Base-by-base conservation (phyloP, 2,113 vertebrate species). In the Narcine bancroftii region DNA sequence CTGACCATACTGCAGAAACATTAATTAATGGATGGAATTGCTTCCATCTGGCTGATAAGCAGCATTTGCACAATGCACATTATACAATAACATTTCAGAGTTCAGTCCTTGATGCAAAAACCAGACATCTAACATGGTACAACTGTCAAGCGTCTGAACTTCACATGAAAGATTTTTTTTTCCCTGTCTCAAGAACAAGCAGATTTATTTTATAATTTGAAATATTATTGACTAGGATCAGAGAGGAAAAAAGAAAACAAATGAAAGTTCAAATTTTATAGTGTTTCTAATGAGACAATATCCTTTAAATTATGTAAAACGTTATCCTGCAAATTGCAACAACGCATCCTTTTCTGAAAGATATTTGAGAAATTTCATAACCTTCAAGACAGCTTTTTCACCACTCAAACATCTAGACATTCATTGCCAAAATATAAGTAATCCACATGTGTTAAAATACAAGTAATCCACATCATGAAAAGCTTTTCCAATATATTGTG, bases 71-170 rank as follows among this genome's bases (percentile, higher is more conserved):
- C 81, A 87, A 87, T 56, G 26, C 36, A n/a, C 19, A 85, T 56
- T 17, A 17, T 56, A 85, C 29, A 15, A 56, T 85, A 24, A 33
- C 29, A 26, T 60, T n/a, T 24, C 11, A 6, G 60, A 87, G n/a
- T 87, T 87, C 53, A 60, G 81, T 87, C 81, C 17, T 36, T 87
- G 60, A 36, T n/a, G 60, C 50, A 87, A 87, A 87, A 63, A 33
- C 15, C 81, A 87, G 29, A 85, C 29, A 85, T 33, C n/a, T 9
- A 83, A 26, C 42, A 0, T 33, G 29, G n/a, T 56, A 33, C 36
- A 87, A 60, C 50, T 87, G 81, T 11, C 53, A 60, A 63, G 56
- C 36, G 15, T 21, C n/a, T 63, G 53, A 36, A 33, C 53, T 87
- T 56, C 81, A 87, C 56, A 36, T 60, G n/a, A 87, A 87, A 85